Evolutionary conservation across 2,797 vertebrate genomes (phyloP), one percentile per base, ranked within the genome.

Genomic region (Tokudaia muenninki): DNA sequence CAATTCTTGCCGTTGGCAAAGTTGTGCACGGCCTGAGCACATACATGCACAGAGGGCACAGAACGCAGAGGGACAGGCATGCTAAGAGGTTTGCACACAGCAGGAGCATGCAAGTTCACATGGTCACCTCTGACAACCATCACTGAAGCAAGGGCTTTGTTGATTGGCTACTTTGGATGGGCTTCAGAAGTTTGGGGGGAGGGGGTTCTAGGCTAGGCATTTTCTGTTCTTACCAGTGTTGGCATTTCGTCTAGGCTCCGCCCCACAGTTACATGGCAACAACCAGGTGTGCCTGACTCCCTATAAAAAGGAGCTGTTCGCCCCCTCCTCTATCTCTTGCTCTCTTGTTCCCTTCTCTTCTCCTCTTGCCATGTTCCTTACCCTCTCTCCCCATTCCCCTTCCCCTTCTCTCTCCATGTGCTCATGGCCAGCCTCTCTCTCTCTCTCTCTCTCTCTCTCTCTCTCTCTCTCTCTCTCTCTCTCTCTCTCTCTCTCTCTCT

Each of bases 1-100:
- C 50, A 80, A 24, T 21, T 91, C 67, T 9, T 9, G 0, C 2
- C 47, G 24, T 92, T 97, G 97, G 77, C 72, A 90, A 94, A 94
- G 78, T 41, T 74, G 59, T 84, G 41, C 31, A 9, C 0, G n/a
- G 3, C 22, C n/a, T 89, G 16, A 72, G 79, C 26, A 94, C 41
- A 77, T 10, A 94, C 41, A 77, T 10, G 12, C 10, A 50, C 1
- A 63, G 0, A 6, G n/a, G 24, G 5, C 78, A 67, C 93, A 16
- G 29, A 89, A 6, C 65, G 22, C 87, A 47, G 59, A 93, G 34
- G 13, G 90, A 61, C 34, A 70, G 37, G 59, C 11, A 7, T 55
- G 41, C 0, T 0, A 6, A 16, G 72, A 67, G 59, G 16, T 19
- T 24, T 87, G 41, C 22, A 81, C 31, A n/a, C 29, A 26, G n/a